Evolutionary conservation across 2,888 invertebrate species (phyloP), one percentile per base, ranked within the genome.

Genomic region (Cerceris ruficornis): DNA sequence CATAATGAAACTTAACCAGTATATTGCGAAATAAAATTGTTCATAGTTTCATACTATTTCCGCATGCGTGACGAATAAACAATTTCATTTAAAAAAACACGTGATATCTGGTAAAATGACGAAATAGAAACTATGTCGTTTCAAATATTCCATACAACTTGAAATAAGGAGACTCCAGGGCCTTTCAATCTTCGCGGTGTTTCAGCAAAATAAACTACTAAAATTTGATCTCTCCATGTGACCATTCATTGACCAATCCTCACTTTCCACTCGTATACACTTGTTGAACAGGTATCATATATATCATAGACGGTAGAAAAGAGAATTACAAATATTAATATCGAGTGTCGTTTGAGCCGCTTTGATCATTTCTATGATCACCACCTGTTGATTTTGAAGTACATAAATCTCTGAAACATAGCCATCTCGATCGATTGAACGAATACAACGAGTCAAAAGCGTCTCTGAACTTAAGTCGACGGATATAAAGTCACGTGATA

Each of bases 261-360:
- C 52, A 50, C 42, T 69, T 50, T 1, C 61, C 7, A 0, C 2
- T 28, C 11, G 11, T 17, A 9, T 17, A 55, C 0, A 71, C 67
- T 62, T 7, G 64, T 50, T 71, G 2, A 42, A 66, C 71, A 54
- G n/a, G 64, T 68, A 7, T 49, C 58, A 17, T 41, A 8, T 64
- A 57, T 50, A 9, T 13, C 39, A 17, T 14, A 42, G 43, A 14
- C 43, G 7, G 42, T 50, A 9, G 2, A 17, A 69, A 66, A 14
- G 17, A 65, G 41, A 69, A 39, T 66, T 39, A 68, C 41, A 1
- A 15, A 8, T 67, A 7, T 17, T 69, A 55, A 28, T 1, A 28
- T 28, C 28, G 28, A 2, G 2, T 28, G 28, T 28, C 28, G 28
- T 28, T 49, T 7, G 6, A 13, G 62, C 43, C 6, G 0, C 0